Conservation (phyloP, 2,888 invertebrate genomes). For the Thereva unica region DNA sequence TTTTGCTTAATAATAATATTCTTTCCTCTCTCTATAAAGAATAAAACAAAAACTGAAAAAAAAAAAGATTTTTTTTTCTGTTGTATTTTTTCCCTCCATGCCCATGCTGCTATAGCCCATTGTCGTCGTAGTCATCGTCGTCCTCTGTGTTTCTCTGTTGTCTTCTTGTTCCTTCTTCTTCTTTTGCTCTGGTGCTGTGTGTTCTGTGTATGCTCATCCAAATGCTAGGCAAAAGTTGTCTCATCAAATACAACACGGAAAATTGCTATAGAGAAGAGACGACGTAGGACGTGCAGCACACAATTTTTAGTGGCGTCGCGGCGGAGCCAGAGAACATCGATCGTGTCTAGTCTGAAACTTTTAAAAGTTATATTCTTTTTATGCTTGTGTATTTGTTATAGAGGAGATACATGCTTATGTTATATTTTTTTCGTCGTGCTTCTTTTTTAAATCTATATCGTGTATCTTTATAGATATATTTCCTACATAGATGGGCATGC, state of each 20-base stretch:
- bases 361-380: slow-evolving; percentile 32
- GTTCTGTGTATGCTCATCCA: not conserved
- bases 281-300: slow-evolving; percentile 25
- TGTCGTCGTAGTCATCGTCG: slow-evolving; percentile 1
- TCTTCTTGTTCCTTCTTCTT: not conserved
- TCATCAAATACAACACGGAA: slow-evolving; percentile 1
- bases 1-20: no score
- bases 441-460: no score
- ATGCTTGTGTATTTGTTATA: slow-evolving; percentile 19
- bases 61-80: not conserved
- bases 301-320: slow-evolving; percentile 44
- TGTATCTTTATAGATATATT: no score
- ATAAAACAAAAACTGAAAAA: no score
- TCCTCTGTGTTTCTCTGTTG: not conserved
- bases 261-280: not conserved
- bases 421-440: slow-evolving; percentile 1
- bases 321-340: slow-evolving; percentile 46
- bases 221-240: slow-evolving; percentile 10
- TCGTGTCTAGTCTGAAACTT: slow-evolving; percentile 44
- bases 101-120: not conserved
- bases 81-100: not conserved
- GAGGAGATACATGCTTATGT: slow-evolving; percentile 17
- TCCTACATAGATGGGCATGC: no score
- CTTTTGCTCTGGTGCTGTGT: not conserved
- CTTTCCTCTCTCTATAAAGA: no score